Percentiles rank a stretch among this genome's conserved stretches.
phyloP scores from a whole-genome alignment of 2,888 invertebrate species.

The Phrixothrix hirtus region DNA sequence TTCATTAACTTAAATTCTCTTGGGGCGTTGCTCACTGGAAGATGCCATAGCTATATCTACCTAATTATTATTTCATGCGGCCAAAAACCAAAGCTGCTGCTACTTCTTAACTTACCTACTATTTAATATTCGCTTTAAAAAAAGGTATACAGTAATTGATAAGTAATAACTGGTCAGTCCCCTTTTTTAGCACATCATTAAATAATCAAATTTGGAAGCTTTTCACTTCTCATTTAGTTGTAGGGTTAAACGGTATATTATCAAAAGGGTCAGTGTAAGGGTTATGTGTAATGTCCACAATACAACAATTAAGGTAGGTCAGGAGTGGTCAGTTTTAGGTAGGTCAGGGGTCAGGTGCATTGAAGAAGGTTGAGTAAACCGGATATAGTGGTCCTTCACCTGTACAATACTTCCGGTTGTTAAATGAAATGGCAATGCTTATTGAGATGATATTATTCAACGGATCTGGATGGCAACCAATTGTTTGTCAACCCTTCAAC shows the following conservation, averaged over 20 bases:
- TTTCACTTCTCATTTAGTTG: constrained; percentile 3
- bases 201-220: constrained; percentile 9
- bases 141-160: not conserved
- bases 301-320: constrained; percentile 30
- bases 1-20: too few relatives aligned
- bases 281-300: constrained; percentile 30
- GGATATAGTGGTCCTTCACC: constrained; percentile 33
- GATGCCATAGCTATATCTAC: too few relatives aligned
- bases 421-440: constrained; percentile 19
- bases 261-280: constrained; percentile 26
- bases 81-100: constrained; percentile 1
- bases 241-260: constrained; percentile 16
- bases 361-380: constrained; percentile 29
- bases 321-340: constrained; percentile 38
- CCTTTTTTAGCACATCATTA: constrained; percentile 2
- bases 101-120: not conserved
- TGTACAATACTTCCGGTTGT: constrained; percentile 29
- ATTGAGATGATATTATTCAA: constrained; percentile 26
- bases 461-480: constrained; percentile 13
- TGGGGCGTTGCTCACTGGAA: too few relatives aligned
- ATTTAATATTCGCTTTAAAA: not conserved
- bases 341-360: constrained; percentile 41
- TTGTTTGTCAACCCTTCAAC: constrained; percentile 27
- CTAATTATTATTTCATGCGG: too few relatives aligned
- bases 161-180: not conserved